These are phyloP conservation scores for Carapus acus DNA, from an alignment of 2,797 vertebrate genomes.

Conservation along the genomic window DNA sequence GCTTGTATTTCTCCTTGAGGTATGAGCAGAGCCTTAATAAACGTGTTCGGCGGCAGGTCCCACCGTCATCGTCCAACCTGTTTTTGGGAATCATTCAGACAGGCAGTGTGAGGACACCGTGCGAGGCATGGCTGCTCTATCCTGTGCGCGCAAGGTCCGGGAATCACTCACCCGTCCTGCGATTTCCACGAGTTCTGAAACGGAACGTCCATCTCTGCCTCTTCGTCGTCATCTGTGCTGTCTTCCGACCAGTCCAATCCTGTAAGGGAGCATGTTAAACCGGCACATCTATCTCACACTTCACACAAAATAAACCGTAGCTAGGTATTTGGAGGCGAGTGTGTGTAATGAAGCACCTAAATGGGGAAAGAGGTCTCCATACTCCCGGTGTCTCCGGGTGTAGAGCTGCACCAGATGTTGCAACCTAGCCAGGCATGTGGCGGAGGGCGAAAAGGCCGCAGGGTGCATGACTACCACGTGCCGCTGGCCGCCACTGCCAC, in stretches of 20 bases:
- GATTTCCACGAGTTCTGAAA: conserved; percentile 84
- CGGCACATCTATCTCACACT: conserved; percentile 10
- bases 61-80: conserved; percentile 78
- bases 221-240: conserved; percentile 86
- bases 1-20: conserved; percentile 97
- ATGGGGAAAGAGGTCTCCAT: conserved; percentile 93
- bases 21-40: conserved; percentile 95
- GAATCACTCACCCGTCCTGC: conserved; percentile 71
- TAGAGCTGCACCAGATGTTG: conserved; percentile 96
- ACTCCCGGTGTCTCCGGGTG: conserved; percentile 83
- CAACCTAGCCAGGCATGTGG: conserved; percentile 86
- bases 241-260: conserved; percentile 99
- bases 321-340: conserved; percentile 5
- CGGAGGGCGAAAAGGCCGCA: conserved; percentile 83
- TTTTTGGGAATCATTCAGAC: conserved; percentile 1
- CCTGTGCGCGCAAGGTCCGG: background rate
- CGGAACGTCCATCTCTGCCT: conserved; percentile 78
- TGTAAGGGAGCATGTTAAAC: conserved; percentile 61
- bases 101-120: background rate
- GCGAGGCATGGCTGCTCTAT: background rate
- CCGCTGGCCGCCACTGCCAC: conserved; percentile 65
- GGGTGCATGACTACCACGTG: conserved; percentile 88
- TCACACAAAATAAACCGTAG: conserved; percentile 3
- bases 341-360: conserved; percentile 77
- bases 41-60: conserved; percentile 82